Percentiles rank a stretch among this genome's conserved stretches.
Evolutionary conservation across 2,113 vertebrate species (phyloP).

Genomic region (Nannospalax galili): DNA sequence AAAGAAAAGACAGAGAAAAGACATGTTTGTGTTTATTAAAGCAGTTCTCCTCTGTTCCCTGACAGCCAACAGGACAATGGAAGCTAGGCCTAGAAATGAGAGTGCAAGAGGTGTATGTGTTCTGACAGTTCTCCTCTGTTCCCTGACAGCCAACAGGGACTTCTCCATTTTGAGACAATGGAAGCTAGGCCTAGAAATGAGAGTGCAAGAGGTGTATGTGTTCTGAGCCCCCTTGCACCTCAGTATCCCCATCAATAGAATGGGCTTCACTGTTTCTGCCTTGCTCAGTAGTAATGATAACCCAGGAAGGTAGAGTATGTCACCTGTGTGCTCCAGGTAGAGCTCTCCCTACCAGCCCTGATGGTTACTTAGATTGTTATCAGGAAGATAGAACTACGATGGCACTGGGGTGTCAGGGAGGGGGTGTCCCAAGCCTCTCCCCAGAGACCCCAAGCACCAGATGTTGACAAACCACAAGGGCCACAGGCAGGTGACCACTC

Average conservation of each 20-base stretch:
- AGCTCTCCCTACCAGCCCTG: too few species aligned
- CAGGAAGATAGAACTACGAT: fast-evolving
- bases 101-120: neutral
- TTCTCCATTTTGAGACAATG: too few species aligned
- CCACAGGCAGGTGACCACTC: neutral
- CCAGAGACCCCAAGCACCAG: neutral
- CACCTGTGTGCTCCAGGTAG: neutral
- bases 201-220: neutral
- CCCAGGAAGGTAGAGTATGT: fast-evolving
- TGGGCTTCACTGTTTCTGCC: neutral
- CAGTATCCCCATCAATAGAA: conserved; percentile 30
- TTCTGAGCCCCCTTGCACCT: neutral
- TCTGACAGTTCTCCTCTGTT: neutral
- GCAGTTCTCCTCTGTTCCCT: neutral
- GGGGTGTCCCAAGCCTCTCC: neutral
- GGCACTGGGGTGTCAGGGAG: neutral
- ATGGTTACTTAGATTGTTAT: neutral
- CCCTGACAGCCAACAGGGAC: neutral
- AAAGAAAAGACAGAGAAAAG: neutral
- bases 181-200: neutral
- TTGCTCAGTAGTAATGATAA: neutral
- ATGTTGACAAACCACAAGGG: neutral
- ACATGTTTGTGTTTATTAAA: neutral
- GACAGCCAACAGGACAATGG: neutral
- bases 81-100: neutral